These are phyloP conservation scores for Vombatus ursinus DNA, from an alignment of 2,113 vertebrate species.

Conservation along the genomic window DNA sequence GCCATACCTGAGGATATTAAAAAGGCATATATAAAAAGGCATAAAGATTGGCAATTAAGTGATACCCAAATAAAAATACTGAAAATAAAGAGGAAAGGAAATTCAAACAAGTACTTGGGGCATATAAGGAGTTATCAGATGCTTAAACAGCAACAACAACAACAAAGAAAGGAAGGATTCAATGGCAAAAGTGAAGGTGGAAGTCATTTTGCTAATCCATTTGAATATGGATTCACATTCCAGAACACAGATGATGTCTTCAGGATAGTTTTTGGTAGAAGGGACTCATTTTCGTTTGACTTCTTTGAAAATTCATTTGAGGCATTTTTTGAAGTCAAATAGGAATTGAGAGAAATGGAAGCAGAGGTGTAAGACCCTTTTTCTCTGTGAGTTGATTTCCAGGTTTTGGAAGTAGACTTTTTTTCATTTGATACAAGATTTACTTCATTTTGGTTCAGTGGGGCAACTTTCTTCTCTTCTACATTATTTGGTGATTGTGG, in stretches of 20 bases:
- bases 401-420: slow-evolving; percentile 85
- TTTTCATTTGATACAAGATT: slow-evolving; percentile 92
- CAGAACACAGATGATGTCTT: slow-evolving; percentile 97
- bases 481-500: slow-evolving; percentile 90
- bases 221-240: slow-evolving; percentile 93
- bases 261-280: slow-evolving; percentile 96
- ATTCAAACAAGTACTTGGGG: no score
- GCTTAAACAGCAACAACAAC: no score
- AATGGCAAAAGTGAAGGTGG: slow-evolving; percentile 79
- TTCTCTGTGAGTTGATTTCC: slow-evolving; percentile 91
- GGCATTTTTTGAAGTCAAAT: slow-evolving; percentile 87
- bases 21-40: no score
- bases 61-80: no score
- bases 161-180: no score
- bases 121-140: no score
- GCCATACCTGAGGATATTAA: no score
- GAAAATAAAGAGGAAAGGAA: no score
- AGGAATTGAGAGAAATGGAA: slow-evolving; percentile 85
- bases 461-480: slow-evolving; percentile 91
- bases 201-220: slow-evolving; percentile 85
- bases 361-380: slow-evolving; percentile 84
- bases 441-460: slow-evolving; percentile 86
- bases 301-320: slow-evolving; percentile 94
- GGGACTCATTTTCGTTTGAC: slow-evolving; percentile 93
- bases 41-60: no score